A percentile compares a stretch with the other conserved stretches of the same genome.
Evolutionary conservation across 2,797 vertebrate genomes (phyloP).

Genomic region (Melanotaenia boesemani): DNA sequence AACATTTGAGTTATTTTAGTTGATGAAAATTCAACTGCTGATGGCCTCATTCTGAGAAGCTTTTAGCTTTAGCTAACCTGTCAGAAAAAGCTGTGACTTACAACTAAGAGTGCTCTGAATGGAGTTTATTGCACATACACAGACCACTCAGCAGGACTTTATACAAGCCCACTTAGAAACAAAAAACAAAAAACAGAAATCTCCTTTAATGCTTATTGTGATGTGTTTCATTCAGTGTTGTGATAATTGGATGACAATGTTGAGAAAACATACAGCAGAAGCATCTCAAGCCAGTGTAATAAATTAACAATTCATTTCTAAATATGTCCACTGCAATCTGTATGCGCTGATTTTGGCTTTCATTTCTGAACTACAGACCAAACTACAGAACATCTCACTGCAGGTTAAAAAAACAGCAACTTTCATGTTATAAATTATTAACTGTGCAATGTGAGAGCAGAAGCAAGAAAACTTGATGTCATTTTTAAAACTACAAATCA

Average conservation of each 20-base stretch:
- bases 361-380: slow-evolving; percentile 46
- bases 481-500: slow-evolving; percentile 38
- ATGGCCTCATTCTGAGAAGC: too few species aligned
- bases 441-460: slow-evolving; percentile 80
- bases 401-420: slow-evolving; percentile 29
- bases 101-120: too few species aligned
- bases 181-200: too few species aligned
- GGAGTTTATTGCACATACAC: too few species aligned
- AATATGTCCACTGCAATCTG: slow-evolving; percentile 18
- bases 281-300: slow-evolving; percentile 47
- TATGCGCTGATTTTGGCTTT: slow-evolving; percentile 15
- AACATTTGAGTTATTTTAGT: too few species aligned
- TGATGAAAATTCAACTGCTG: too few species aligned
- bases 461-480: slow-evolving; percentile 73
- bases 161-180: too few species aligned
- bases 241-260: slow-evolving; percentile 81
- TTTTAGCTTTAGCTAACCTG: too few species aligned
- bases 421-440: slow-evolving; percentile 71
- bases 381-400: slow-evolving; percentile 1
- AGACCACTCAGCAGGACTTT: too few species aligned
- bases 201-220: too few species aligned
- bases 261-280: slow-evolving; percentile 76
- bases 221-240: neutral
- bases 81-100: too few species aligned
- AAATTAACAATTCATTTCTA: slow-evolving; percentile 47